phyloP scores from a whole-genome alignment of 2,888 invertebrate species.

The Eledona agricola region DNA sequence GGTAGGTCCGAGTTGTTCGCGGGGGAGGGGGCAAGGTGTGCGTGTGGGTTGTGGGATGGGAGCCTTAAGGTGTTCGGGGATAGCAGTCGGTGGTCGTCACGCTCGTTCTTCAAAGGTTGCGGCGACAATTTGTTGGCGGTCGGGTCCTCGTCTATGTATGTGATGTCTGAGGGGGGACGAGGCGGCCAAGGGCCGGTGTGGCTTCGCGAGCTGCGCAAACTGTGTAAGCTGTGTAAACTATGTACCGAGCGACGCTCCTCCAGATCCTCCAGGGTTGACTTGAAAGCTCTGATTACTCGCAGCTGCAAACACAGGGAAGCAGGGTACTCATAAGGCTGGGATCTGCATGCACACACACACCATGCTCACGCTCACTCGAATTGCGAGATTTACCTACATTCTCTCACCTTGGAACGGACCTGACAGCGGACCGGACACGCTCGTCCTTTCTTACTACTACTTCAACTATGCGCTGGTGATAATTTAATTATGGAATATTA shows the following conservation, averaged over 20 bases:
- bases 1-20: conserved; percentile 69
- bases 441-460: conserved; percentile 37
- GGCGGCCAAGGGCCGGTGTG: conserved; percentile 72
- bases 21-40: conserved; percentile 66
- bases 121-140: conserved; percentile 58
- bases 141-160: conserved; percentile 68
- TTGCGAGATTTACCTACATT: conserved; percentile 32
- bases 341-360: conserved; percentile 58
- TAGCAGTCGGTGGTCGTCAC: conserved; percentile 60
- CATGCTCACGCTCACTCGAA: conserved; percentile 47
- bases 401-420: conserved; percentile 38
- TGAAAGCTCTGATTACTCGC: conserved; percentile 99
- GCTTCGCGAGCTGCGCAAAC: conserved; percentile 81
- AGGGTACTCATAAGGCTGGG: conserved; percentile 63
- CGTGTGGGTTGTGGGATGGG: conserved; percentile 66
- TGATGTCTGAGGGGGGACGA: conserved; percentile 83
- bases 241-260: conserved; percentile 98
- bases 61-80: conserved; percentile 63
- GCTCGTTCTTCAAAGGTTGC: conserved; percentile 58
- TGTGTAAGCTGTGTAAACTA: conserved; percentile 94
- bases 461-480: conserved; percentile 49
- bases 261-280: conserved; percentile 98
- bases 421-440: conserved; percentile 43
- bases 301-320: conserved; percentile 88
- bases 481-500: conserved; percentile 43